These are phyloP conservation scores for Drosophila sproati DNA, from an alignment of 1,140 invertebrate genomes.

Conservation along the genomic window DNA sequence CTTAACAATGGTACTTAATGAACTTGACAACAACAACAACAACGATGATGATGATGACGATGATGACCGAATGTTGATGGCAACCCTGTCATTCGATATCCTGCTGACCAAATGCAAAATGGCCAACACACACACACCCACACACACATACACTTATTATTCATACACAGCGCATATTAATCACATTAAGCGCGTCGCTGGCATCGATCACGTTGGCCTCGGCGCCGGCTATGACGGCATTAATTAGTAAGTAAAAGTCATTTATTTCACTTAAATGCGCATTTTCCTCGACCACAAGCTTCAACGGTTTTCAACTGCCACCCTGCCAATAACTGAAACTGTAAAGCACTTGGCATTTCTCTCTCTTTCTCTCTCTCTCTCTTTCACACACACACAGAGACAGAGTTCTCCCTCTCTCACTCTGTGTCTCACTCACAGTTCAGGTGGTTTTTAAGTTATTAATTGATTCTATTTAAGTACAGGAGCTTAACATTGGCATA, in stretches of 20 bases:
- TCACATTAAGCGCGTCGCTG: constrained; percentile 94
- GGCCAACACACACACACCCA: constrained; percentile 18
- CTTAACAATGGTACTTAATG: constrained; percentile 74
- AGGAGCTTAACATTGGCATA: constrained; percentile 74
- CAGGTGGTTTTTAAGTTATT: constrained; percentile 78
- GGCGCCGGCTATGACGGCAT: constrained; percentile 96
- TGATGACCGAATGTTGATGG: constrained; percentile 1
- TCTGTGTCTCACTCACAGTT: neutral
- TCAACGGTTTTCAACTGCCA: constrained; percentile 14
- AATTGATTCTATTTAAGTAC: constrained; percentile 80
- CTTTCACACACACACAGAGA: neutral
- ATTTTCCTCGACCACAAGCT: constrained; percentile 53
- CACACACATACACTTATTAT: constrained; percentile 31
- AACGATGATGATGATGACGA: constrained; percentile 8
- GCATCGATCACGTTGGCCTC: constrained; percentile 94
- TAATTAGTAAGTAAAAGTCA: constrained; percentile 91
- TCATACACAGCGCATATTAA: constrained; percentile 93
- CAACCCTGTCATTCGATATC: constrained; percentile 52
- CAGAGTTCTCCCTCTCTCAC: neutral
- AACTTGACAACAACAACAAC: constrained; percentile 58
- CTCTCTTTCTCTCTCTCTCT: neutral
- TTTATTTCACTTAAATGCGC: constrained; percentile 82
- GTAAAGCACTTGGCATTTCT: neutral
- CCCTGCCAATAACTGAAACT: neutral
- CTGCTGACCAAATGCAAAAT: constrained; percentile 43